Evolutionary conservation across 2,888 invertebrate genomes (phyloP).

Genomic region (Calameuta idolon): DNA sequence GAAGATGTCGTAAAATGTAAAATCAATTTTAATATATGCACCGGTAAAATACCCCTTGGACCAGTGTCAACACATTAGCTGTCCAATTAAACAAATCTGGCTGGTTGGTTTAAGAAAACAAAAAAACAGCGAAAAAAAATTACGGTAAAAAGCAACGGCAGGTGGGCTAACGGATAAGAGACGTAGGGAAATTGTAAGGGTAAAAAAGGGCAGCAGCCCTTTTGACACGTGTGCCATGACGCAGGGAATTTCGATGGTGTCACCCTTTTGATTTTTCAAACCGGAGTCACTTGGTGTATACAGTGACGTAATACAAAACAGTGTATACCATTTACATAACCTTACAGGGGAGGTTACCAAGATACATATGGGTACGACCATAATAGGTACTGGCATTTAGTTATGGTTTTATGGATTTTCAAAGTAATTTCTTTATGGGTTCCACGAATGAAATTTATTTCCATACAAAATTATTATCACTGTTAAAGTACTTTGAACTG

Average conservation of each 20-base stretch:
- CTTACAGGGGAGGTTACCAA: conserved; percentile 29
- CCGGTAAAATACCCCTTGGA: conserved; percentile 25
- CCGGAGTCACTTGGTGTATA: conserved; percentile 32
- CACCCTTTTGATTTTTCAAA: conserved; percentile 39
- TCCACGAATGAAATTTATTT: not conserved
- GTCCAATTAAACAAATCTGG: conserved; percentile 51
- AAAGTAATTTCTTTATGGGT: not conserved
- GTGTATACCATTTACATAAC: conserved; percentile 48
- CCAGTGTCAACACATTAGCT: conserved; percentile 34
- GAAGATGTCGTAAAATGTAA: conserved; percentile 39
- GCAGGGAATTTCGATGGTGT: conserved; percentile 47
- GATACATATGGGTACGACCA: not conserved
- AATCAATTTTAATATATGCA: conserved; percentile 35
- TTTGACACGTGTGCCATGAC: conserved; percentile 59
- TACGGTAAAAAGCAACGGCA: conserved; percentile 33
- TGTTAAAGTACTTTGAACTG: not conserved
- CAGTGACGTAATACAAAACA: conserved; percentile 40
- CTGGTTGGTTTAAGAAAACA: conserved; percentile 37
- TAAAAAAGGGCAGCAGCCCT: conserved; percentile 21
- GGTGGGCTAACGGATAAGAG: conserved; percentile 26
- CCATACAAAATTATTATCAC: too few relatives aligned
- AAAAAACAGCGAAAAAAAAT: conserved; percentile 12
- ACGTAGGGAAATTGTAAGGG: not conserved
- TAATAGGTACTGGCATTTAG: conserved; percentile 27
- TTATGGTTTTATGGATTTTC: conserved; percentile 33